A percentile compares a stretch with the other conserved stretches of the same genome.
These are phyloP conservation scores for Hirtodrosophila confusa DNA, from an alignment of 2,888 invertebrate species.

Conservation along the genomic window DNA sequence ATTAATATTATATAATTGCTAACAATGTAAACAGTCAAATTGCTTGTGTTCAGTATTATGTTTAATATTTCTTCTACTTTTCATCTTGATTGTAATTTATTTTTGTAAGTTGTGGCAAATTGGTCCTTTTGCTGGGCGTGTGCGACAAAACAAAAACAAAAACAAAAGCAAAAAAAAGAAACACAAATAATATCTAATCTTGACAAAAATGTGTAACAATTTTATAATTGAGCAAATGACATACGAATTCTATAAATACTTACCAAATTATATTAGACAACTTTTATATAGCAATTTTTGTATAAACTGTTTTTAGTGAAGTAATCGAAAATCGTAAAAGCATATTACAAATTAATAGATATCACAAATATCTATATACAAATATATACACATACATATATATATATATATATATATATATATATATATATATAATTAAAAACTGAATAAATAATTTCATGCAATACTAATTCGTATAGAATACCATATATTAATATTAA, in stretches of 20 bases:
- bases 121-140: conserved; percentile 48
- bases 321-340: conserved; percentile 31
- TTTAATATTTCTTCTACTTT: conserved; percentile 53
- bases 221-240: conserved; percentile 24
- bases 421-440: conserved; percentile 46
- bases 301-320: conserved; percentile 70
- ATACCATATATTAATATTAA: conserved; percentile 1
- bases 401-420: conserved; percentile 38
- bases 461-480: conserved; percentile 73
- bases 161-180: too few relatives aligned
- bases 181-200: conserved; percentile 16
- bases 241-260: conserved; percentile 33
- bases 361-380: too few relatives aligned
- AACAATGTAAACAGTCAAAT: conserved; percentile 41
- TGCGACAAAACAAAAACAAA: conserved; percentile 34
- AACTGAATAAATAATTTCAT: conserved; percentile 58
- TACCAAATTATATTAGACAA: conserved; percentile 65
- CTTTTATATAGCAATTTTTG: conserved; percentile 80
- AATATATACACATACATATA: too few relatives aligned
- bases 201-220: neutral
- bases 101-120: conserved; percentile 28
- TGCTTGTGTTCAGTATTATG: conserved; percentile 82
- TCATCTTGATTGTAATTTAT: conserved; percentile 27
- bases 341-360: conserved; percentile 32
- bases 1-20: conserved; percentile 28